Evolutionary conservation across 2,888 invertebrate genomes (phyloP), one percentile per base, ranked within the genome.

Genomic region (Ectemnius lituratus): DNA sequence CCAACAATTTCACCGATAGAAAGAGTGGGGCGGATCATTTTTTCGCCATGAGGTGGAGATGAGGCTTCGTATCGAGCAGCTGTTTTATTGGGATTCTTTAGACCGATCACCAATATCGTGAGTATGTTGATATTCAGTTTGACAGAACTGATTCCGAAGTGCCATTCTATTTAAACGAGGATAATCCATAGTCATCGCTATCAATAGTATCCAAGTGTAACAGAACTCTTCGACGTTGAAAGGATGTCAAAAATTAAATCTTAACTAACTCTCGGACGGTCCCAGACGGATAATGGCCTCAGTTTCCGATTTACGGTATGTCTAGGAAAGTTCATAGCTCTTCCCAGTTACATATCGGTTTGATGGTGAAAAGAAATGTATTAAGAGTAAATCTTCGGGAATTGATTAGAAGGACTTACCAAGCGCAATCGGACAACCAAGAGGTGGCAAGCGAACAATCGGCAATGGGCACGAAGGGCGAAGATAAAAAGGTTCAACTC

Each of bases 391-490:
- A 14, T 52, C 16, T 16, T 52, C 5, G 52, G 16, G n/a, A 52
- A 66, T 69, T 75, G 78, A 76, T 80, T 62, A 67, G 63, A 61
- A 68, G 49, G 69, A 74, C 73, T 78, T 64, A 72, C 28, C 58
- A 65, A 69, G 46, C 20, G 45, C 67, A 67, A 62, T 71, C 70
- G 61, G 66, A 67, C 61, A 61, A 72, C 47, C 49, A 60, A 72
- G 66, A 56, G 46, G 58, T 13, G 28, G 18, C 27, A 45, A 72
- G 56, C 47, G 74, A 72, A 18, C 46, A 37, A 11, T 14, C 67
- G 47, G 70, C 64, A 64, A 67, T 67, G 62, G 76, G 62, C 8
- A 4, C 57, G 61, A 58, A 58, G 58, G 49, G 45, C 52, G 74
- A 69, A 57, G 67, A 67, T 65, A 81, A 76, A 71, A 67, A 60